Conservation (phyloP, 2,113 vertebrate genomes). For the Terrapene triunguis region DNA sequence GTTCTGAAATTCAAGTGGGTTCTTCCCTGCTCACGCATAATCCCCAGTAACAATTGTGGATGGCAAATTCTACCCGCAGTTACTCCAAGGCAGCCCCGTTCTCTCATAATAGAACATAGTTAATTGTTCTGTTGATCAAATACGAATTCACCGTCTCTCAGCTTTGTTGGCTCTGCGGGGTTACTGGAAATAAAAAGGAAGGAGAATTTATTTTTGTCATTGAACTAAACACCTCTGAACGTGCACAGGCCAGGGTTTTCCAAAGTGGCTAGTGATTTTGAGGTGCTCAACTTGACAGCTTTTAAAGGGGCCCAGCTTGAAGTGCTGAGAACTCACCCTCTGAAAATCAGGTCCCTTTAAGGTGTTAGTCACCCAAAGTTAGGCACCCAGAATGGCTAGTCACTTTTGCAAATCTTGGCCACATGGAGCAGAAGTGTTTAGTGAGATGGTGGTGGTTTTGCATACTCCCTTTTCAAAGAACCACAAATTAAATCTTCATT, state of each 20-base stretch:
- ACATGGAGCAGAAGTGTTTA: background rate
- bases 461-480: background rate
- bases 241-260: background rate
- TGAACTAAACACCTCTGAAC: background rate
- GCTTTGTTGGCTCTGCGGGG: background rate
- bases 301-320: background rate
- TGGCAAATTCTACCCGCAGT: background rate
- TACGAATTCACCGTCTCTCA: fast-evolving
- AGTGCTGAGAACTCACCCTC: background rate
- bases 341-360: background rate
- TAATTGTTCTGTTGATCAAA: background rate
- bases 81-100: background rate
- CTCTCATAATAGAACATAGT: background rate
- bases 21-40: background rate
- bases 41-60: background rate
- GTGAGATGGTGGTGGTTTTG: background rate
- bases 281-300: background rate
- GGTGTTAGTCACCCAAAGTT: background rate
- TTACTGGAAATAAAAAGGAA: background rate
- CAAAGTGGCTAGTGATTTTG: background rate
- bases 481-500: background rate
- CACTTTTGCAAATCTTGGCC: background rate
- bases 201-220: background rate
- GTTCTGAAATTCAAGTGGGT: background rate
- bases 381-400: background rate